Percentiles rank a stretch among this genome's conserved stretches.
Evolutionary conservation across 2,797 vertebrate genomes (phyloP).

Genomic region (Microchirus variegatus): DNA sequence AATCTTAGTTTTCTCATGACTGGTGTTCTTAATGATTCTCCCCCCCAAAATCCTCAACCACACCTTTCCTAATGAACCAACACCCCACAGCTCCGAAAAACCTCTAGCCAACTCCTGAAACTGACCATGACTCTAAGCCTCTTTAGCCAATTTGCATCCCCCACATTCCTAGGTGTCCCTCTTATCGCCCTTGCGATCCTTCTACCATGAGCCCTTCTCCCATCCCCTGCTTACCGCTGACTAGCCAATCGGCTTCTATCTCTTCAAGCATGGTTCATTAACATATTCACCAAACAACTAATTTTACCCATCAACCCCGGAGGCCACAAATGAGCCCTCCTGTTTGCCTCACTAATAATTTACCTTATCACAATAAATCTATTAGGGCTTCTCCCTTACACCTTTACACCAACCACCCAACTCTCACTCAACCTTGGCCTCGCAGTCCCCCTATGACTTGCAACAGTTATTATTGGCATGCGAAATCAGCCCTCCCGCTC

Average conservation of each 20-base stretch:
- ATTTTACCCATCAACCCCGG: rapidly evolving
- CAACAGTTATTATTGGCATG: constrained; percentile 16
- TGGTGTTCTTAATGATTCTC: background rate
- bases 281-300: background rate
- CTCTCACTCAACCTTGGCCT: constrained; percentile 21
- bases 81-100: rapidly evolving
- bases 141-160: constrained; percentile 58
- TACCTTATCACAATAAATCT: constrained; percentile 27
- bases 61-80: rapidly evolving
- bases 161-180: rapidly evolving
- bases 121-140: constrained; percentile 60
- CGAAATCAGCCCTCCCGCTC: constrained; percentile 14
- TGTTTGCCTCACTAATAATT: rapidly evolving
- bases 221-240: background rate
- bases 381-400: constrained; percentile 26
- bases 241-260: background rate
- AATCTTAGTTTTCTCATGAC: constrained; percentile 6
- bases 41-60: background rate
- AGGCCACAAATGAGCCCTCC: constrained; percentile 29
- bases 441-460: constrained; percentile 19
- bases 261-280: constrained; percentile 13
- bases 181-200: constrained; percentile 12
- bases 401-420: constrained; percentile 52
- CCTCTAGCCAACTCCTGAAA: constrained; percentile 14
- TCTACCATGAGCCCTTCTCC: too few relatives aligned